Base-by-base conservation (phyloP, 2,113 vertebrate genomes). In the Dasyornis broadbenti region DNA sequence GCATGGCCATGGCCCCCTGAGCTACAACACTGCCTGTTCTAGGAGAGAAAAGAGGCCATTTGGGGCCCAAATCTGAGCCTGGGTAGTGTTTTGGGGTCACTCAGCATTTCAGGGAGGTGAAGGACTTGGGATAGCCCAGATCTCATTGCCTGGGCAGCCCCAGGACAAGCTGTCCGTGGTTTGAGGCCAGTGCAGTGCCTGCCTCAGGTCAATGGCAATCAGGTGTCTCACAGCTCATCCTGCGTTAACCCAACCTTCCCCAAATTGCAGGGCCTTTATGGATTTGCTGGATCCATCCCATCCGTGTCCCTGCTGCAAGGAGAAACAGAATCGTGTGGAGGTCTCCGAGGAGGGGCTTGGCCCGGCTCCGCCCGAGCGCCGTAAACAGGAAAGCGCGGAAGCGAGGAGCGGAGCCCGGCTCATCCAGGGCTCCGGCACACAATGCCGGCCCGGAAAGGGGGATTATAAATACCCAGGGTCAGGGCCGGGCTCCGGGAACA, bases 351-450 rank as follows among this genome's bases (percentile, higher is more conserved):
- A 93, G 94, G 45, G 96, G 71, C 94, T 9, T 4, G 81, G 40
- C 20, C 18, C 11, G 26, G 91, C 87, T 83, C 75, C 92, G 91
- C 91, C 93, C 13, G 16, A 95, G 92, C 54, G 11, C 35, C 14
- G 97, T 98, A 98, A 98, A 98, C 98, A 98, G 98, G 98, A 98
- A 98, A 85, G 86, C 2, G 92, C 96, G 98, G 98, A 98, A 98
- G 45, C n/a, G 10, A 44, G 84, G 94, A 97, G 96, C 77, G 59
- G 80, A 91, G 93, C 73, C 2, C 7, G 28, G 94, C 86, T 96
- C 97, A 95, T 97, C 82, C 97, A 95, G 98, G 97, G 97, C 97
- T 31, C 33, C 66, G 82, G 89, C 96, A 97, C 96, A 98, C 98
- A 98, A 98, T 97, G 95, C 96, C 65, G 86, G 18, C 18, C 89